Conservation (phyloP, 2,888 invertebrate genomes). For the Sphaerophoria taeniata region DNA sequence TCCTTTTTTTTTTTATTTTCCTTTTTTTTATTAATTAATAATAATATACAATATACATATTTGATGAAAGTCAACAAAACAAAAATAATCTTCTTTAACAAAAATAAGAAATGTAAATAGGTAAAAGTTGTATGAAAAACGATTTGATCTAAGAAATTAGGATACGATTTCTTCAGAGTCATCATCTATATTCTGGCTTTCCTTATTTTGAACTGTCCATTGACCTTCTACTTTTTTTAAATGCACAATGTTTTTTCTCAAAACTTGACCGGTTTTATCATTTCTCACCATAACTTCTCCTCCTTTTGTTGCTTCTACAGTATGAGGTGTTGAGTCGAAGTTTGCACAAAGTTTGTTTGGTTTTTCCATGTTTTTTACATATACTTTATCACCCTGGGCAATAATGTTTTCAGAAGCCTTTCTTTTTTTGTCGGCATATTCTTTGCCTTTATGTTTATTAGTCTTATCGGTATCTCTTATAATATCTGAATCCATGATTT, state of each 20-base stretch:
- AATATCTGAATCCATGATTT: conserved; percentile 12
- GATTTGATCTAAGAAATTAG: background rate
- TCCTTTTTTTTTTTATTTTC: no score
- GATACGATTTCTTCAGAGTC: background rate
- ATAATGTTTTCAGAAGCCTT: background rate
- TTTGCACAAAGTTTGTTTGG: conserved; percentile 4
- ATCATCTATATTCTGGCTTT: background rate
- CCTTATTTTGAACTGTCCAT: conserved; percentile 13
- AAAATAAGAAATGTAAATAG: background rate
- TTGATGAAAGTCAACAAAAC: background rate
- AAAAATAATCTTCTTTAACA: conserved; percentile 13
- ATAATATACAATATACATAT: conserved; percentile 1
- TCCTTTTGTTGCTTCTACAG: conserved; percentile 5
- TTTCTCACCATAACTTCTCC: conserved; percentile 2
- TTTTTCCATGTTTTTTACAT: conserved; percentile 4
- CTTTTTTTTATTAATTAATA: background rate
- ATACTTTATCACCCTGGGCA: conserved; percentile 15
- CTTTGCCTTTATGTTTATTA: conserved; percentile 3
- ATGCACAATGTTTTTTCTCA: conserved; percentile 6
- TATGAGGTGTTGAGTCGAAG: background rate
- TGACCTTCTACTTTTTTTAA: conserved; percentile 11
- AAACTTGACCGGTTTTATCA: conserved; percentile 3
- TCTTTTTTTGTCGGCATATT: conserved; percentile 31
- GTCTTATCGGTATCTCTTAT: conserved; percentile 6
- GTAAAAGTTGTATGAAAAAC: no score